phyloP scores from a whole-genome alignment of 37 sponge, comb jelly and placozoan genomes.

The Spongia lamella region DNA sequence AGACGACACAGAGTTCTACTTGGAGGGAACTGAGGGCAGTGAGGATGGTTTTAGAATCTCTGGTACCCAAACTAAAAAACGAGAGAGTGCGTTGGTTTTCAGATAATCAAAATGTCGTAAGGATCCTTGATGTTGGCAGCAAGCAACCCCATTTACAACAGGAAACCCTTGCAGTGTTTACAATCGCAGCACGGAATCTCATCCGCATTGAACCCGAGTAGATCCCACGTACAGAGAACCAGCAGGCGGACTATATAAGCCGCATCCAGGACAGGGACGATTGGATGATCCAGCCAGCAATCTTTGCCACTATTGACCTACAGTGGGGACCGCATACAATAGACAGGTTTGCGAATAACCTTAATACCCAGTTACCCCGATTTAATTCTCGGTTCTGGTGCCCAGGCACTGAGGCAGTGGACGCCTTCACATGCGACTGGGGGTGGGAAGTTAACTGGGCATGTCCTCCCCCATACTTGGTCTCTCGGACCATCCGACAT shows the following conservation, averaged over 20 bases:
- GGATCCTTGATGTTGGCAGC: slow-evolving; percentile 28
- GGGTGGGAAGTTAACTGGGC: slow-evolving; percentile 24
- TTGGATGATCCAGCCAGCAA: slow-evolving; percentile 27
- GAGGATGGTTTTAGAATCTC: slow-evolving; percentile 6
- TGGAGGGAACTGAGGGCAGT: slow-evolving; percentile 35
- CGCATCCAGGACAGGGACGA: slow-evolving; percentile 18
- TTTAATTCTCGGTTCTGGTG: slow-evolving; percentile 10
- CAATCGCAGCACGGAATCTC: background rate
- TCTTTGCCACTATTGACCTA: slow-evolving; percentile 10
- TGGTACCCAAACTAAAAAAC: background rate
- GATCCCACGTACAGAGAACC: slow-evolving; percentile 33
- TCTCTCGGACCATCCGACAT: slow-evolving; percentile 16
- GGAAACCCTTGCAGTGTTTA: slow-evolving; percentile 10
- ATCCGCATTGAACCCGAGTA: slow-evolving; percentile 34
- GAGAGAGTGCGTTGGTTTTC: slow-evolving; percentile 6
- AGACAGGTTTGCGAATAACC: slow-evolving; percentile 13
- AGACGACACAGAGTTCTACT: slow-evolving; percentile 17
- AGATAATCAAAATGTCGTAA: slow-evolving; percentile 35
- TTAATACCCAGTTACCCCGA: slow-evolving; percentile 9
- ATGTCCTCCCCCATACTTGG: slow-evolving; percentile 16
- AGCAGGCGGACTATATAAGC: slow-evolving; percentile 27
- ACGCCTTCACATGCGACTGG: slow-evolving; percentile 45
- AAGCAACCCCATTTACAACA: slow-evolving; percentile 3
- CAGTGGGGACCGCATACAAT: slow-evolving; percentile 38
- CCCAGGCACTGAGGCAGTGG: slow-evolving; percentile 27